Evolutionary conservation across 2,797 vertebrate species (phyloP).

Genomic region (Spea hammondii): DNA sequence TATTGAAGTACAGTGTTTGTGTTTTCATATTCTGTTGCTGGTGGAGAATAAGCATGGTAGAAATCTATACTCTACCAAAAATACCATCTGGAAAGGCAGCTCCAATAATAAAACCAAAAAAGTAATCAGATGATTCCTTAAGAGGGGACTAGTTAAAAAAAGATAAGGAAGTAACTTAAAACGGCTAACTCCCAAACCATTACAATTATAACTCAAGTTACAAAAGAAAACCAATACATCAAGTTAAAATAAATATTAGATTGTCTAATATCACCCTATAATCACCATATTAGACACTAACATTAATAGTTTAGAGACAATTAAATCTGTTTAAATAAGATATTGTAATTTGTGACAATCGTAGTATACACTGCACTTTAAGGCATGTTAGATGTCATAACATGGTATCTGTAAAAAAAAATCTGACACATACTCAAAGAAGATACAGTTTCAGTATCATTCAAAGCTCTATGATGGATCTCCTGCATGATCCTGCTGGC

Average conservation of each 20-base stretch:
- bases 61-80: background rate
- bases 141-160: background rate
- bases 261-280: background rate
- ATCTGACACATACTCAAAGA: background rate
- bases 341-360: background rate
- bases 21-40: background rate
- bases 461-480: background rate
- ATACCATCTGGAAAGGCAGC: slow-evolving; percentile 10
- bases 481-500: background rate
- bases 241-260: background rate
- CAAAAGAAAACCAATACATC: background rate
- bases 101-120: slow-evolving; percentile 1
- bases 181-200: background rate
- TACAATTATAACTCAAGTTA: background rate
- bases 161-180: background rate
- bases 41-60: background rate
- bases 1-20: too few relatives aligned
- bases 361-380: slow-evolving; percentile 10
- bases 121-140: slow-evolving; percentile 10
- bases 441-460: background rate
- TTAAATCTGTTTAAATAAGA: slow-evolving; percentile 8
- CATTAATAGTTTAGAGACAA: slow-evolving; percentile 10
- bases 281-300: background rate
- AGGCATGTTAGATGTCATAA: slow-evolving; percentile 4
- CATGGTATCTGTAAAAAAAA: background rate